These are phyloP conservation scores for Phaetusa simplex DNA, from an alignment of 2,113 vertebrate genomes.

Conservation along the genomic window DNA sequence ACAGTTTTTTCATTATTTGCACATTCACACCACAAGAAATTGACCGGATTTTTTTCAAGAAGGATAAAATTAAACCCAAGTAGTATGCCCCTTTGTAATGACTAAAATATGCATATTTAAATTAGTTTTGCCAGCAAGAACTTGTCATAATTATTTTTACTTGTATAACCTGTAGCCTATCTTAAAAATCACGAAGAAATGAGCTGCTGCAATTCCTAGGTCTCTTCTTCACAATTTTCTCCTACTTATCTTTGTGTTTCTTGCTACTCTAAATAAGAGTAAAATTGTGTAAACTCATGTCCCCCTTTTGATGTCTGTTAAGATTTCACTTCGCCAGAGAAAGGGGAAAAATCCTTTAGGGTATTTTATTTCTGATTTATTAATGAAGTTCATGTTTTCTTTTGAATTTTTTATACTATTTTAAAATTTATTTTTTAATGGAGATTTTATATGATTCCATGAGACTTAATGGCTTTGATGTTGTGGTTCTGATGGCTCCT, in stretches of 20 bases:
- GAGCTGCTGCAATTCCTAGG: background rate
- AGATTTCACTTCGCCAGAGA: background rate
- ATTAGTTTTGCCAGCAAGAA: background rate
- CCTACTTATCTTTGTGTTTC: background rate
- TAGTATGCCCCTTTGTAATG: background rate
- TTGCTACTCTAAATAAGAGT: background rate
- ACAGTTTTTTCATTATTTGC: background rate
- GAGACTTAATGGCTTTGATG: background rate
- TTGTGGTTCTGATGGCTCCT: background rate
- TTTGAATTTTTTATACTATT: background rate
- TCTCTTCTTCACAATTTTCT: background rate
- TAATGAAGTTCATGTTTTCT: background rate
- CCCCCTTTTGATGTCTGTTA: background rate
- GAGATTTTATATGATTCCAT: background rate
- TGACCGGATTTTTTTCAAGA: background rate
- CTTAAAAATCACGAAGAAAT: background rate
- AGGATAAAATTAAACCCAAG: background rate
- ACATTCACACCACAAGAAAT: background rate
- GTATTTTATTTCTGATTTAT: background rate
- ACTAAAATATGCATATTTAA: background rate
- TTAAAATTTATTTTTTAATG: background rate
- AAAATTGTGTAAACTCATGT: background rate
- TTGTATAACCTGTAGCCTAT: background rate
- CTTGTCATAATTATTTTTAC: background rate
- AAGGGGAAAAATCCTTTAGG: background rate